These are phyloP conservation scores for Pempheris klunzingeri DNA, from an alignment of 2,797 vertebrate genomes.

Conservation along the genomic window DNA sequence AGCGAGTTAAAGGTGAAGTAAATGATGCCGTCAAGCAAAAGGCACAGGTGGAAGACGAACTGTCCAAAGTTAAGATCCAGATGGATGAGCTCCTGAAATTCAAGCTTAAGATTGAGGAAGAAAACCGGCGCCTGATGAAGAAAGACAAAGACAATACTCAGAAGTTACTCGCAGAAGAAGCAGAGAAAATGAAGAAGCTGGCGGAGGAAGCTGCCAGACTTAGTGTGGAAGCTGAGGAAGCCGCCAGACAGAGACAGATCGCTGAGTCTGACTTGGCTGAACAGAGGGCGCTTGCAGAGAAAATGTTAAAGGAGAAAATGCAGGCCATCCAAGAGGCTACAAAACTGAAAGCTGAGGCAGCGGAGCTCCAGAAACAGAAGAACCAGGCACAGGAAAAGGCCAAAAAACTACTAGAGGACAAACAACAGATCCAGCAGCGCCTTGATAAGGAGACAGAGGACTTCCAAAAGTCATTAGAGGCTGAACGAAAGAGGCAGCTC, in stretches of 20 bases:
- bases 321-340: constrained; percentile 95
- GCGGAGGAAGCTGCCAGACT: constrained; percentile 93
- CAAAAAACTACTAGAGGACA: constrained; percentile 92
- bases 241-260: constrained; percentile 89
- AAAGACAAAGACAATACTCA: constrained; percentile 93
- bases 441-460: constrained; percentile 91
- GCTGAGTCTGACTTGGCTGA: constrained; percentile 91
- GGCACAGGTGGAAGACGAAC: constrained; percentile 92
- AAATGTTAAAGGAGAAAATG: constrained; percentile 98
- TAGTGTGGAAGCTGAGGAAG: constrained; percentile 91
- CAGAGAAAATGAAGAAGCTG: constrained; percentile 94
- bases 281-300: constrained; percentile 92
- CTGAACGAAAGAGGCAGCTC: constrained; percentile 90
- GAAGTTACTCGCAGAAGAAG: constrained; percentile 92
- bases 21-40: constrained; percentile 91
- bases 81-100: constrained; percentile 95
- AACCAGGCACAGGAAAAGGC: constrained; percentile 92
- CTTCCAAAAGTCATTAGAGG: constrained; percentile 93
- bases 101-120: constrained; percentile 91
- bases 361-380: constrained; percentile 94
- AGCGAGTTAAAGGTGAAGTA: constrained; percentile 93
- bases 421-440: constrained; percentile 92
- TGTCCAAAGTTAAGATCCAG: constrained; percentile 91
- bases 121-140: constrained; percentile 90
- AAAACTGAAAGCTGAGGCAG: constrained; percentile 91